Evolutionary conservation across 2,113 vertebrate genomes (phyloP).

Genomic region (Ursus arctos): DNA sequence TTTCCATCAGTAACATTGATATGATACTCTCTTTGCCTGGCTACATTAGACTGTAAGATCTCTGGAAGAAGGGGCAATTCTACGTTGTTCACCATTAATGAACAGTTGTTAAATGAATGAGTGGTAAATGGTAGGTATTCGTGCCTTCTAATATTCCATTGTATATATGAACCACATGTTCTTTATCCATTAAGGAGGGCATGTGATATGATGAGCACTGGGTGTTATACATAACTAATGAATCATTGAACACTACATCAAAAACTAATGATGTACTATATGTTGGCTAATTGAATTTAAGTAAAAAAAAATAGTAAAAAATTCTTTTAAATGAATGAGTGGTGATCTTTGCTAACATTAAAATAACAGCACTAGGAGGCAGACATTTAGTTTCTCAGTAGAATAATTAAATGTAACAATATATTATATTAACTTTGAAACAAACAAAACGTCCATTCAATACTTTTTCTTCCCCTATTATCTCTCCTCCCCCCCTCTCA

Average conservation of each 20-base stretch:
- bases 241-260: not conserved
- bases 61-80: not conserved
- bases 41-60: not conserved
- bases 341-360: not conserved
- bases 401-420: slow-evolving; percentile 52
- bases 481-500: not conserved
- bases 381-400: slow-evolving; percentile 31
- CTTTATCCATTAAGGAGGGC: too few relatives aligned
- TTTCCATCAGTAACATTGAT: not conserved
- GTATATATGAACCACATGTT: too few relatives aligned
- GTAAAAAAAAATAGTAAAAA: not conserved
- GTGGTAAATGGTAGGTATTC: not conserved
- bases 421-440: slow-evolving; percentile 28
- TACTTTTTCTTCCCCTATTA: not conserved
- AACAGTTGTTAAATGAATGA: slow-evolving; percentile 1
- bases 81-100: slow-evolving; percentile 33
- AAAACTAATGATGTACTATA: not conserved
- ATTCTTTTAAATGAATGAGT: not conserved
- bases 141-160: not conserved
- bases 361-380: not conserved
- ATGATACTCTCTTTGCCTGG: not conserved
- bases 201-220: too few relatives aligned
- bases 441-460: not conserved
- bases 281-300: not conserved
- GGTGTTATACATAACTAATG: not conserved